Evolutionary conservation across 1,140 invertebrate genomes (phyloP).

Genomic region (Geopemphigus sp.): DNA sequence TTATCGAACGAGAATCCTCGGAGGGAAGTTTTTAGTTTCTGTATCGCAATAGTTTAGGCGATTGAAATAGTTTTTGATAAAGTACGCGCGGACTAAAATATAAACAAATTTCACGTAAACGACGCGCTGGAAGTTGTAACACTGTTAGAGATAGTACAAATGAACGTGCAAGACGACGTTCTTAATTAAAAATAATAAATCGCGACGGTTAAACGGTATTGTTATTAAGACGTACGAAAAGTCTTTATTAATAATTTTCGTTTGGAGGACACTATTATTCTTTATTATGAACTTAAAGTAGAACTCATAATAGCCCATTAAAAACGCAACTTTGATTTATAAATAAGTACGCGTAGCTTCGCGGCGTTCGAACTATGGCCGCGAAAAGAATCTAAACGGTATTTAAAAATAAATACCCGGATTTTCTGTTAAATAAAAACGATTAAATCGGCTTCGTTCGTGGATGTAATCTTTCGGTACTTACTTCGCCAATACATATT

Average conservation of each 20-base stretch:
- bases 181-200: slow-evolving; percentile 40
- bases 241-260: not conserved
- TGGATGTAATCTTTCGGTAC: too few species aligned
- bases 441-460: too few species aligned
- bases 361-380: too few species aligned
- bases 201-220: not conserved
- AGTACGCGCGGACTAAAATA: not conserved
- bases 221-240: slow-evolving; percentile 7
- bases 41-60: not conserved
- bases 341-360: too few species aligned
- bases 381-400: too few species aligned
- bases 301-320: slow-evolving; percentile 26
- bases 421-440: too few species aligned
- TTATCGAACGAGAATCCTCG: too few species aligned
- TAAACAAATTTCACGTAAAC: slow-evolving; percentile 4
- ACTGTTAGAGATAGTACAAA: not conserved
- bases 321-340: not conserved
- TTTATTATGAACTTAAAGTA: slow-evolving; percentile 22
- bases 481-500: too few species aligned
- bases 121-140: not conserved
- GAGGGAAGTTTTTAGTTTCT: too few species aligned
- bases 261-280: slow-evolving; percentile 4
- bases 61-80: not conserved
- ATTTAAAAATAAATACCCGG: too few species aligned
- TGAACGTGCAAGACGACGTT: not conserved